phyloP scores from a whole-genome alignment of 2,113 vertebrate species.

The Recurvirostra avosetta region DNA sequence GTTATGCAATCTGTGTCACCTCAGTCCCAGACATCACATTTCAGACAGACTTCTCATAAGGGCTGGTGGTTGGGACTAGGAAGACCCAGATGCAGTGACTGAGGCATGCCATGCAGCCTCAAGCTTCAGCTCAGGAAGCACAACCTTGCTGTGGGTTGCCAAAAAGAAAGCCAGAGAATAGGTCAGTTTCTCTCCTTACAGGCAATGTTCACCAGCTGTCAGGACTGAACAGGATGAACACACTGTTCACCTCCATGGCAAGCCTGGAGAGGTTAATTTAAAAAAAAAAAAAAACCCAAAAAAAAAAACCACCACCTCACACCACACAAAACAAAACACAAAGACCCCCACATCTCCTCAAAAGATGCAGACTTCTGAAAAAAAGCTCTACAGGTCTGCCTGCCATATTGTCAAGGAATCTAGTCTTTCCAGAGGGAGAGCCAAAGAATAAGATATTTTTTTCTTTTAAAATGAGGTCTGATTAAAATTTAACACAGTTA shows the following conservation, averaged over 20 bases:
- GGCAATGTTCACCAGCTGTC: neutral
- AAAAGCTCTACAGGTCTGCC: neutral
- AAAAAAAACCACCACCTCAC: neutral
- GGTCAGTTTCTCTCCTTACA: neutral
- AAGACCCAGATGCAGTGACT: neutral
- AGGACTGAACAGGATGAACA: neutral
- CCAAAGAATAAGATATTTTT: neutral
- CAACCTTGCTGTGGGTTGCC: neutral
- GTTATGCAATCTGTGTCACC: neutral
- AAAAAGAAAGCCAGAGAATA: neutral
- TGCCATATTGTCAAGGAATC: neutral
- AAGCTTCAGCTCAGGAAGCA: neutral
- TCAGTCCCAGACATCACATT: neutral
- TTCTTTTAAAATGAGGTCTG: neutral
- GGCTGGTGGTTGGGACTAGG: neutral
- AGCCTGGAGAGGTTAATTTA: neutral
- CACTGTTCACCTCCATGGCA: neutral
- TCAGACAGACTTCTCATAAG: neutral
- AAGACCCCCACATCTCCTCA: neutral
- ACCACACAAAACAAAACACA: too few species aligned
- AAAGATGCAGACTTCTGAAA: neutral
- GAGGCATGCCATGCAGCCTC: neutral
- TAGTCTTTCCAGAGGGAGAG: neutral
- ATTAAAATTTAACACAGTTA: constrained; percentile 56
- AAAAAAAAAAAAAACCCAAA: neutral